Evolutionary conservation across 2,888 invertebrate species (phyloP).

Genomic region (Steinernema scapterisci): DNA sequence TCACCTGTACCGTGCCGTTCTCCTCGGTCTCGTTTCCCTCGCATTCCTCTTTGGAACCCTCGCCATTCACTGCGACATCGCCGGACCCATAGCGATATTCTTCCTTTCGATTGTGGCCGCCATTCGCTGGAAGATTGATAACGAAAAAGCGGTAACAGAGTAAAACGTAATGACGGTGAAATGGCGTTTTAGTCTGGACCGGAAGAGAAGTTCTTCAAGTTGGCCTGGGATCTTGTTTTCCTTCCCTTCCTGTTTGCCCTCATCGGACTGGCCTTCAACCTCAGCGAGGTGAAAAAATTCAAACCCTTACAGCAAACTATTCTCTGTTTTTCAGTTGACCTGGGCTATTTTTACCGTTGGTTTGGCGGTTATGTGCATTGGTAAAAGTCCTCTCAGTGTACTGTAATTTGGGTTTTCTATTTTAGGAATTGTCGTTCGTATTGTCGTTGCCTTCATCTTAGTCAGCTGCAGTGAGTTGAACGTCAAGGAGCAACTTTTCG

Average conservation of each 20-base stretch:
- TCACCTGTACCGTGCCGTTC: constrained; percentile 43
- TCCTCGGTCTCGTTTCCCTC: constrained; percentile 38
- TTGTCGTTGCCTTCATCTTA: constrained; percentile 44
- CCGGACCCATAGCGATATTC: constrained; percentile 51
- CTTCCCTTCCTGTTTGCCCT: constrained; percentile 54
- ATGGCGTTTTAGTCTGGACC: constrained; percentile 49
- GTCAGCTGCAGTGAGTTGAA: constrained; percentile 37
- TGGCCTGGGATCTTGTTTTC: constrained; percentile 53
- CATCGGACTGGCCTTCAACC: constrained; percentile 50
- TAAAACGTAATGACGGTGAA: background rate
- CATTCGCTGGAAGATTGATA: constrained; percentile 53
- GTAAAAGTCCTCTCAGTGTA: constrained; percentile 31
- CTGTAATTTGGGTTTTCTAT: background rate
- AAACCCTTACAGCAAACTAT: background rate
- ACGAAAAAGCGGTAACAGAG: constrained; percentile 40
- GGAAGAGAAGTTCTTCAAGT: constrained; percentile 46
- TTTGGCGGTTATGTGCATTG: constrained; percentile 47
- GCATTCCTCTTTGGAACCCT: constrained; percentile 49
- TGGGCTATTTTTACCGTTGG: constrained; percentile 42
- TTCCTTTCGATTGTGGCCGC: constrained; percentile 50
- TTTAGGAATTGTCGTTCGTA: constrained; percentile 40
- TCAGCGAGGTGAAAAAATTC: constrained; percentile 39
- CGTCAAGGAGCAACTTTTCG: constrained; percentile 44
- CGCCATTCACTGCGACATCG: constrained; percentile 46
- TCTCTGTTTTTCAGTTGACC: constrained; percentile 39